These are phyloP conservation scores for Coreius guichenoti DNA, from an alignment of 2,797 vertebrate genomes.

Conservation along the genomic window DNA sequence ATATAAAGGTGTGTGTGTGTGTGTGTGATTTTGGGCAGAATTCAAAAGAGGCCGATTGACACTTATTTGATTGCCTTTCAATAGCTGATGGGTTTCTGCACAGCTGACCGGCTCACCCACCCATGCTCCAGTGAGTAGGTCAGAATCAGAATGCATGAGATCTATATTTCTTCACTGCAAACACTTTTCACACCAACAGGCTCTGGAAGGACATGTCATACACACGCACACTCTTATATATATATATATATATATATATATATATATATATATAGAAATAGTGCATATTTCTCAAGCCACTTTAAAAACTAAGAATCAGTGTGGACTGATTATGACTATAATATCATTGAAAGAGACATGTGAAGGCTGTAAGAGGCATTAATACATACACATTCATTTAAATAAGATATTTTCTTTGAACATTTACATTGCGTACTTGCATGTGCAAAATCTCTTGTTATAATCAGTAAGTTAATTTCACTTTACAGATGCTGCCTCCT, in stretches of 20 bases:
- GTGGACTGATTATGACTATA: slow-evolving; percentile 37
- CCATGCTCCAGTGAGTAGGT: slow-evolving; percentile 56
- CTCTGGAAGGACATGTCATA: slow-evolving; percentile 17
- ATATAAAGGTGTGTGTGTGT: slow-evolving; percentile 27
- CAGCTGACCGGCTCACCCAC: slow-evolving; percentile 49
- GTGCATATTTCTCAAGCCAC: slow-evolving; percentile 41
- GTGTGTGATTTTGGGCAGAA: slow-evolving; percentile 47
- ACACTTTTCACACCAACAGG: slow-evolving; percentile 56
- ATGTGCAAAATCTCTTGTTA: background rate
- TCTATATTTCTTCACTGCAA: slow-evolving; percentile 54
- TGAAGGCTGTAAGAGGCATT: background rate
- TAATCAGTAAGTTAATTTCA: background rate
- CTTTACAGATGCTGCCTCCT: background rate
- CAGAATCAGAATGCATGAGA: slow-evolving; percentile 57
- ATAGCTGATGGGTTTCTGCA: slow-evolving; percentile 63
- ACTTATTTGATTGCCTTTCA: slow-evolving; percentile 67
- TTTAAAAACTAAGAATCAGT: slow-evolving; percentile 52
- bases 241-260: too few relatives aligned
- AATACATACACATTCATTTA: background rate
- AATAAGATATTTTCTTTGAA: background rate
- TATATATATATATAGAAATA: slow-evolving; percentile 47
- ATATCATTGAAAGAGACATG: background rate
- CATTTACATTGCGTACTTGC: background rate
- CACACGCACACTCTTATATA: slow-evolving; percentile 11
- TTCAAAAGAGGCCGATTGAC: slow-evolving; percentile 64